Conservation (phyloP, 2,113 vertebrate species). For the Tor tambroides region DNA sequence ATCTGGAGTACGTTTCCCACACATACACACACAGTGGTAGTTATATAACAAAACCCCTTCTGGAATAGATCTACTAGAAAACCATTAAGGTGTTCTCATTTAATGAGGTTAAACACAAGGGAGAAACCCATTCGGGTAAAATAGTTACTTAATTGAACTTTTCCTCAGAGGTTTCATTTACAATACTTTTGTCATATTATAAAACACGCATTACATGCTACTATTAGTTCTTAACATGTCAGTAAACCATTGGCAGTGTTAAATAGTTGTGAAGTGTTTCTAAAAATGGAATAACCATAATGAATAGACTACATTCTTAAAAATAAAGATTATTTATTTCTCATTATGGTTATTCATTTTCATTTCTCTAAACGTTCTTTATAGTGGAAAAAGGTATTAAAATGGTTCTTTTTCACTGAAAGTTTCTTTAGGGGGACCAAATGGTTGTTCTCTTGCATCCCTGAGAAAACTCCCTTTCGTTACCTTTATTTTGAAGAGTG, state of each 20-base stretch:
- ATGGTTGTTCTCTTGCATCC: neutral
- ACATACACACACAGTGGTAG: neutral
- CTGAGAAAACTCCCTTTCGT: neutral
- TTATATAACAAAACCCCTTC: conserved; percentile 36
- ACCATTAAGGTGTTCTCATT: conserved; percentile 22
- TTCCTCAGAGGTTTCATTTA: neutral
- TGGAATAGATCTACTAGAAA: conserved; percentile 31
- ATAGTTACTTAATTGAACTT: conserved; percentile 9
- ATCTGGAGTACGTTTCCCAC: neutral
- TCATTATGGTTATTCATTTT: too few relatives aligned
- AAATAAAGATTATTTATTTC: too few relatives aligned
- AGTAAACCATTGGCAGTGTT: neutral
- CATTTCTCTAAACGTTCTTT: too few relatives aligned
- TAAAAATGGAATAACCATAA: neutral
- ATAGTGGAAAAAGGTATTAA: too few relatives aligned
- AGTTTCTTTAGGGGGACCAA: too few relatives aligned
- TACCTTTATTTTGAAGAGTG: neutral
- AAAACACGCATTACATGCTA: neutral
- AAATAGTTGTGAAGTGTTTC: neutral
- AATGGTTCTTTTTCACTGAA: too few relatives aligned
- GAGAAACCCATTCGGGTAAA: neutral
- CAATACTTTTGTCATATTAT: neutral
- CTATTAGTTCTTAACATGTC: neutral
- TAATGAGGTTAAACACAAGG: neutral
- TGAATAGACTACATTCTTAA: too few relatives aligned